Percentiles rank a stretch among this genome's conserved stretches.
Conservation (phyloP, 2,113 vertebrate species). For the Nibea albiflora region DNA sequence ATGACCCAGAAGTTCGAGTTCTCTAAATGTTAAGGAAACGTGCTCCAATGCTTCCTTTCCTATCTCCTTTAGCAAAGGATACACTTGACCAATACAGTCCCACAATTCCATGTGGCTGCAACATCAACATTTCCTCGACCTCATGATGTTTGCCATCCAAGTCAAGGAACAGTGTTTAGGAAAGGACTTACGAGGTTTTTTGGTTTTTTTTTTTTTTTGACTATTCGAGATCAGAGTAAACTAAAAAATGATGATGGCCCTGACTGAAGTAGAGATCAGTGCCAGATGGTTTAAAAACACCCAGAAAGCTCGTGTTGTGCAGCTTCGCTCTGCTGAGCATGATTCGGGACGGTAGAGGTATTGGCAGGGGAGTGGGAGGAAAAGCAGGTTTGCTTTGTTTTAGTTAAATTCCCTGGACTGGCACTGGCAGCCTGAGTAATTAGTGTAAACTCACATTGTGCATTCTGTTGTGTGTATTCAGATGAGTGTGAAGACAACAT, state of each 20-base stretch:
- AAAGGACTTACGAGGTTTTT: no score
- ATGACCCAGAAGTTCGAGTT: no score
- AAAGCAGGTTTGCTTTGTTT: slow-evolving; percentile 71
- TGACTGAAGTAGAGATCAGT: slow-evolving; percentile 32
- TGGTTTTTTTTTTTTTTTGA: no score
- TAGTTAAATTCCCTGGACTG: slow-evolving; percentile 70
- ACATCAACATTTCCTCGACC: no score
- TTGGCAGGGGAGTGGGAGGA: slow-evolving; percentile 53
- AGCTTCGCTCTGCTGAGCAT: slow-evolving; percentile 56
- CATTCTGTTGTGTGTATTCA: slow-evolving; percentile 27
- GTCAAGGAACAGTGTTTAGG: no score
- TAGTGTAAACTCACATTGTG: slow-evolving; percentile 57
- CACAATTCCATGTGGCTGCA: no score
- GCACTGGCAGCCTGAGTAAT: slow-evolving; percentile 60
- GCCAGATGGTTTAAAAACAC: slow-evolving; percentile 73
- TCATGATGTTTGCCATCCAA: no score
- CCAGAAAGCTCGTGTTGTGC: slow-evolving; percentile 43
- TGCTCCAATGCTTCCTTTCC: no score
- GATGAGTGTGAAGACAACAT: slow-evolving; percentile 37
- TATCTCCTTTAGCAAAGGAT: no score
- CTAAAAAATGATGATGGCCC: slow-evolving; percentile 24
- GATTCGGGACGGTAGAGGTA: slow-evolving; percentile 45
- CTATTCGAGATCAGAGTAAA: background rate
- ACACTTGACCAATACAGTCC: no score
- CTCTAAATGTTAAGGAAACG: no score